These are phyloP conservation scores for Oscheius sp. DNA, from an alignment of 1,140 invertebrate species.

Conservation along the genomic window DNA sequence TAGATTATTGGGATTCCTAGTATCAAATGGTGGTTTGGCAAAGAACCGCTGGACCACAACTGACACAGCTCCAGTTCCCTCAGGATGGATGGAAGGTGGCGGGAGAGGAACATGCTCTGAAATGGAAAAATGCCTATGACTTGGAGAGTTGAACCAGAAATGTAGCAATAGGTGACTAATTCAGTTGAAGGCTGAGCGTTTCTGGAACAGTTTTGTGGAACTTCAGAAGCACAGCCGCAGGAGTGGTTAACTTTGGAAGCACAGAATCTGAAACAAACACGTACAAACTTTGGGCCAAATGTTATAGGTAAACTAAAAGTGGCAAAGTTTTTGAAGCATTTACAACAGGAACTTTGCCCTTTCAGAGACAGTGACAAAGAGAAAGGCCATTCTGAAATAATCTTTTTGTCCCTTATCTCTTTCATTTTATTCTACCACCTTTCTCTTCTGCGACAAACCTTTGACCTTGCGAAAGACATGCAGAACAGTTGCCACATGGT, in stretches of 20 bases:
- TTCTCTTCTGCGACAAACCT: too few relatives aligned
- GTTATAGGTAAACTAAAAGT: too few relatives aligned
- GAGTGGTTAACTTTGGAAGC: neutral
- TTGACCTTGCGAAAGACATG: too few relatives aligned
- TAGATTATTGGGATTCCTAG: neutral
- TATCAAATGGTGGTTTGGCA: neutral
- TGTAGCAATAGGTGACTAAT: neutral
- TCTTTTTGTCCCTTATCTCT: too few relatives aligned
- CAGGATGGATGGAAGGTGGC: neutral
- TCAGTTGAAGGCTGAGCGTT: neutral
- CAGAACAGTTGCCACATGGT: too few relatives aligned
- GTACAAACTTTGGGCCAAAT: too few relatives aligned
- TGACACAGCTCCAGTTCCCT: neutral
- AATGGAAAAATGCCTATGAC: neutral
- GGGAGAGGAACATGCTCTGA: neutral
- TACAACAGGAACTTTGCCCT: too few relatives aligned
- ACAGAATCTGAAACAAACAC: constrained; percentile 2
- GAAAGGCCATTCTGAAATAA: too few relatives aligned
- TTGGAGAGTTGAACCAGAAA: neutral
- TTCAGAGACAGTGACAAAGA: too few relatives aligned
- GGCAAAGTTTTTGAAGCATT: too few relatives aligned
- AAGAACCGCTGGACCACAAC: neutral
- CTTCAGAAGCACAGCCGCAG: neutral
- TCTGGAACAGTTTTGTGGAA: neutral
- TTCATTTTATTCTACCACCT: too few relatives aligned